Evolutionary conservation across 2,888 invertebrate genomes (phyloP), one percentile per base, ranked within the genome.

Genomic region (Metacarcinus magister): DNA sequence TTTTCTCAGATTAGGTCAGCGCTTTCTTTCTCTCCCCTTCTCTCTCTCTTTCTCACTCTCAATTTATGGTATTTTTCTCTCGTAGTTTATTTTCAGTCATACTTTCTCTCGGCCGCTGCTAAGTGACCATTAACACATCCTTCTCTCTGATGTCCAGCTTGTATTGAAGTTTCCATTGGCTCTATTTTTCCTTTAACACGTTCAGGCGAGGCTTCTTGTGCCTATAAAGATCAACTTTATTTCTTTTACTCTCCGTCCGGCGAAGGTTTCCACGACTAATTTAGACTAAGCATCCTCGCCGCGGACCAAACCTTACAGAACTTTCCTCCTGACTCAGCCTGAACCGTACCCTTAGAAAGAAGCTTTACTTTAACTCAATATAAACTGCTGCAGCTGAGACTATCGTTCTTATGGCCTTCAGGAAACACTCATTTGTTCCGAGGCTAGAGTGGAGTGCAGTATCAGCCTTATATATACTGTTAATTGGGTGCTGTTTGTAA

Each of bases 1-100:
- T n/a, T n/a, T 67, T 67, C 67, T n/a, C 16, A 7, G 7, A 44
- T 46, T 91, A 44, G n/a, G 23, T 91, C 90, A 43, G 44, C 43
- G 8, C 32, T 46, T 39, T 46, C 90, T 23, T 19, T 46, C 43
- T 46, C 90, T 43, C 43, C 44, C 43, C 44, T 13, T 13, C 90
- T 39, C 90, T 39, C 90, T 39, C 90, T 91, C 90, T 91, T 16
- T 91, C 90, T 91, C 90, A 44, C 90, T 91, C 32, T 91, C 90
- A n/a, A n/a, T n/a, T n/a, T n/a, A n/a, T n/a, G n/a, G n/a, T n/a
- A n/a, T 91, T 44, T 91, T 10, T 91, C 90, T 39, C 90, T 39
- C 39, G 43, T 44, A 44, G 32, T 91, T 44, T 91, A n/a, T n/a
- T 67, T 5, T 67, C 67, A 23, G 23, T 67, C 67, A n/a, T n/a